Base-by-base conservation (phyloP, 1,140 invertebrate species). In the Paramacrobiotus metropolitanus region DNA sequence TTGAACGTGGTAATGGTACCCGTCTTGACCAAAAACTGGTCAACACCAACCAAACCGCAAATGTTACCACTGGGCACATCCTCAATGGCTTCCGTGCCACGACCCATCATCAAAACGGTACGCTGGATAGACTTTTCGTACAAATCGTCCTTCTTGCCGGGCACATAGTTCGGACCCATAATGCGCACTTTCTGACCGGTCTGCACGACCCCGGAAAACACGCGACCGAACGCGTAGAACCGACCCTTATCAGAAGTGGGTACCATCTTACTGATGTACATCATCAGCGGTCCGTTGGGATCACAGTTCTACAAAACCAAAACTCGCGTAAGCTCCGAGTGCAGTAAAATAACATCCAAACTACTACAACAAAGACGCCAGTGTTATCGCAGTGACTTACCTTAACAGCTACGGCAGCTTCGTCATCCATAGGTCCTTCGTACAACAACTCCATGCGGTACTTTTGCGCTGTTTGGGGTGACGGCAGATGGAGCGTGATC, bases 201-300 rank as follows among this genome's bases (percentile, higher is more conserved):
- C 61, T 80, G 80, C 2, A 85, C 79, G n/a, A 84, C 86, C 68
- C 95, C 95, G 69, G 93, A 88, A 79, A 99, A 99, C 3, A 99
- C 95, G 79, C 95, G 91, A 64, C 95, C 95, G 73, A 99, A 99
- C 62, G 94, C 95, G 76, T 96, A 99, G 82, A 99, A 99, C 74
- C 95, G 83, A 65, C 95, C 95, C 77, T 98, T 99, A 74, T 99
- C 95, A 44, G 88, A 87, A 2, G 95, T 98, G 62, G 95, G 95
- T 74, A 99, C 95, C 95, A 99, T 99, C 78, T 99, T 99, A 28
- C 92, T 96, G 65, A 99, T 81, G 80, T 99, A 99, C 94, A 99
- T 98, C 93, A 99, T 98, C 29, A 99, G 79, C 24, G 91, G 93
- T 65, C 83, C 95, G 67, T 93, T 85, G 3, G 91, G 84, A 75